Percentiles rank a stretch among this genome's conserved stretches.
phyloP scores from a whole-genome alignment of 2,888 invertebrate genomes.

The Lissonota sp. region DNA sequence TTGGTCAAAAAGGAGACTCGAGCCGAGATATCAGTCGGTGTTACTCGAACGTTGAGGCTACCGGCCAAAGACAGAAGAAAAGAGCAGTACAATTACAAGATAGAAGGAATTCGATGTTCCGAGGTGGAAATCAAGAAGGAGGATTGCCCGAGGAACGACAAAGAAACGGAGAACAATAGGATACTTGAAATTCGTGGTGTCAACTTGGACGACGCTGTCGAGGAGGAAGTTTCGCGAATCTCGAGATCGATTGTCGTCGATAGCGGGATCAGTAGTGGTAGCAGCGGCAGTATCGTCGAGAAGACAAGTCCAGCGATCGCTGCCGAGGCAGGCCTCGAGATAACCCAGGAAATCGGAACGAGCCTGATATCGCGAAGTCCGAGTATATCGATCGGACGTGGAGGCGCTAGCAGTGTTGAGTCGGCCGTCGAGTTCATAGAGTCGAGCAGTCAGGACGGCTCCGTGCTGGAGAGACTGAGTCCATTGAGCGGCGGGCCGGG shows the following conservation, averaged over 20 bases:
- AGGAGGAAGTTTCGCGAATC: slow-evolving; percentile 50
- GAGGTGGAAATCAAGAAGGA: slow-evolving; percentile 20
- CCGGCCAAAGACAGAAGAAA: slow-evolving; percentile 62
- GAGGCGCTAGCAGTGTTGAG: slow-evolving; percentile 60
- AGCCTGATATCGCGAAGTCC: slow-evolving; percentile 72
- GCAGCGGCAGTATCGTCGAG: slow-evolving; percentile 45
- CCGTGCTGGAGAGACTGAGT: slow-evolving; percentile 84
- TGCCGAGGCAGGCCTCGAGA: slow-evolving; percentile 77
- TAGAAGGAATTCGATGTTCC: neutral
- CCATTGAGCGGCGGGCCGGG: slow-evolving; percentile 81
- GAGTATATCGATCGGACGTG: slow-evolving; percentile 72
- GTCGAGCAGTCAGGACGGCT: slow-evolving; percentile 79
- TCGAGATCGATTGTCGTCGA: slow-evolving; percentile 28
- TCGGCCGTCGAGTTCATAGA: slow-evolving; percentile 76
- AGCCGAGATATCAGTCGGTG: slow-evolving; percentile 20
- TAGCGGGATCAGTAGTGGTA: slow-evolving; percentile 31
- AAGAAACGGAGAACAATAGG: slow-evolving; percentile 33
- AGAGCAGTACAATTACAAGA: slow-evolving; percentile 39
- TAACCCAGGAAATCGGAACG: slow-evolving; percentile 84
- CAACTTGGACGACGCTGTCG: slow-evolving; percentile 31
- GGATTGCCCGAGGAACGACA: slow-evolving; percentile 29
- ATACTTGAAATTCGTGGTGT: slow-evolving; percentile 23
- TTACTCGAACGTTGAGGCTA: slow-evolving; percentile 37
- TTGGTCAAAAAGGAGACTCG: slow-evolving; percentile 19
- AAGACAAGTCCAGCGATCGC: slow-evolving; percentile 76